Evolutionary conservation across 2,113 vertebrate genomes (phyloP).

Genomic region (Neolamprologus toae): DNA sequence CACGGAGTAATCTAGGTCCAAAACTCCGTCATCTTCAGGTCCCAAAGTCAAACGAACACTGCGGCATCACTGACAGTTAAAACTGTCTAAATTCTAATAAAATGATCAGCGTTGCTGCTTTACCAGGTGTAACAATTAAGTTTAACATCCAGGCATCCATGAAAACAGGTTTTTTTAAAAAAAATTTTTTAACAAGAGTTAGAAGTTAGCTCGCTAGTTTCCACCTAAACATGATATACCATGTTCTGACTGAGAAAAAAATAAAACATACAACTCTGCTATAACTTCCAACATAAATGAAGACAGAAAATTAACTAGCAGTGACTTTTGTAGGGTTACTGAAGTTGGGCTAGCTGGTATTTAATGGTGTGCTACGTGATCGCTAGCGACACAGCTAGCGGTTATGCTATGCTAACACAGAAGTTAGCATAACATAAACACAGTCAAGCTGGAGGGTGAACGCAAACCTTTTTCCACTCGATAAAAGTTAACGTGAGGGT

Average conservation of each 20-base stretch:
- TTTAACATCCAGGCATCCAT: background rate
- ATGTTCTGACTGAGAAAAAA: background rate
- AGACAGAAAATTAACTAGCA: background rate
- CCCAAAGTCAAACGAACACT: background rate
- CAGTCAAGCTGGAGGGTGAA: background rate
- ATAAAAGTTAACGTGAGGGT: background rate
- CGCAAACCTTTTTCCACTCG: background rate
- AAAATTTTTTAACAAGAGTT: background rate
- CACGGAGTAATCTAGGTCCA: rapidly evolving
- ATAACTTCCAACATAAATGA: background rate
- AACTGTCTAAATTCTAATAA: background rate
- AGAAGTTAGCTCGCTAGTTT: background rate
- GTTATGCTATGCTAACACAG: too few relatives aligned
- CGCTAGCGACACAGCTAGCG: rapidly evolving
- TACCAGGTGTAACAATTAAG: background rate
- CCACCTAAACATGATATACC: background rate
- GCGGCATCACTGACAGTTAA: background rate
- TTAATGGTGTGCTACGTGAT: background rate
- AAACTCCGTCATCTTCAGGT: rapidly evolving
- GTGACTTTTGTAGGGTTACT: background rate
- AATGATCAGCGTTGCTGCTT: background rate
- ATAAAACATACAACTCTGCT: background rate
- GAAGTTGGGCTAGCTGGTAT: background rate
- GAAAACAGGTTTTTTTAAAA: background rate
- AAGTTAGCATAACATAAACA: background rate